Base-by-base conservation (phyloP, 2,888 invertebrate species). In the Chaetogeoica ovagalla region DNA sequence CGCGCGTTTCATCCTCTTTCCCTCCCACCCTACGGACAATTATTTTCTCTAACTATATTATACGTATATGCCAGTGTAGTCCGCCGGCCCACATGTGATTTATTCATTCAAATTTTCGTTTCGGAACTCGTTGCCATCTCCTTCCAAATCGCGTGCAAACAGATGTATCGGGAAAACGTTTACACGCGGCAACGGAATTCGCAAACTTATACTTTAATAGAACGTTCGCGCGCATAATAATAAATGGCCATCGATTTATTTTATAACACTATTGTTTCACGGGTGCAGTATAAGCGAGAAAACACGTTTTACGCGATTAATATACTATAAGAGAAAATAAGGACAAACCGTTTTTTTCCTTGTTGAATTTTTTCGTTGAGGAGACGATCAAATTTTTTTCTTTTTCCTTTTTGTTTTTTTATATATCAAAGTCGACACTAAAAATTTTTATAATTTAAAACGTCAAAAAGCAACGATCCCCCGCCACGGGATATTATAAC, bases 71-170 rank as follows among this genome's bases (percentile, higher is more conserved):
- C 17, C 30, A 9, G 17, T 55, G n/a, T 21, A n/a, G 52, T 39
- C 21, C 52, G 43, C 17, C 52, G 43, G 48, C 60, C 60, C 4
- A 30, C 60, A 60, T 11, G 15, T 48, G 48, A 75, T 76, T 76
- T 68, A 76, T 76, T 68, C 68, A 76, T 76, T 30, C 30, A 59
- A 43, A 59, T 48, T 68, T 76, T 68, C 75, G n/a, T 57, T 68
- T 68, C 13, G 59, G 21, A 21, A 55, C 71, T 60, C 62, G n/a
- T 4, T 30, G 43, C 48, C 39, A 55, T 55, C 63, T 74, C 30
- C 30, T 4, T 74, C 55, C 74, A 52, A 74, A 74, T 74, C 52
- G 55, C 74, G 73, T 73, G 17, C 37, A 21, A 73, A 55, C 63
- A 63, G 37, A 63, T 62, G 73, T 63, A 30, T 30, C 55, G 37